phyloP scores from a whole-genome alignment of 2,888 invertebrate genomes.

The Mayetiola destructor region DNA sequence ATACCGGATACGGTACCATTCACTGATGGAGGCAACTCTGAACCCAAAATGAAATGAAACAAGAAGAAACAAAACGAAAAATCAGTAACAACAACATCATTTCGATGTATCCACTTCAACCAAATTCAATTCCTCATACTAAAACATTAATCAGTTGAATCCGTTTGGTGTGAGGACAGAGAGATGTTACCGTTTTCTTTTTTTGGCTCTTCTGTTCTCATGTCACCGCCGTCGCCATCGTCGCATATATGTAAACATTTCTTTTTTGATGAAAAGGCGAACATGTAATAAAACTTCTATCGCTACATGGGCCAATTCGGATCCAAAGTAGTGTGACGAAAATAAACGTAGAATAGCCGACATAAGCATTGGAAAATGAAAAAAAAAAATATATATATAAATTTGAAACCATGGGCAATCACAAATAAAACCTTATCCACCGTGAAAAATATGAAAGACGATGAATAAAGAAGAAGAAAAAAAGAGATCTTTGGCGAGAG shows the following conservation, averaged over 20 bases:
- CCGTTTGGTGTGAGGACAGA: neutral
- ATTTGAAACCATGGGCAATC: neutral
- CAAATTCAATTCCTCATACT: constrained; percentile 12
- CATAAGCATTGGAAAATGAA: neutral
- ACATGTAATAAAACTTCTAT: constrained; percentile 10
- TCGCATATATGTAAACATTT: too few species aligned
- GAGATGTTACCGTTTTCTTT: too few species aligned
- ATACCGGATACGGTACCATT: too few species aligned
- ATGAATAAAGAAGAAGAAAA: neutral
- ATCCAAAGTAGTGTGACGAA: neutral
- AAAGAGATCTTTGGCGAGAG: constrained; percentile 8
- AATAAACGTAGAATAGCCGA: neutral
- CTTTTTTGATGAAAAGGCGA: neutral
- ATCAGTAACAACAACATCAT: constrained; percentile 11
- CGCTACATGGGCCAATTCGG: neutral
- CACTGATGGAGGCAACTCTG: too few species aligned
- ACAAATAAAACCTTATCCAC: neutral
- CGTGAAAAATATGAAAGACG: neutral
- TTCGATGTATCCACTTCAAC: constrained; percentile 8
- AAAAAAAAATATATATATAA: neutral
- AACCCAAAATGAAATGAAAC: neutral
- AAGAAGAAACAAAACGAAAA: constrained; percentile 6
- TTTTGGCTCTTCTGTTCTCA: too few species aligned
- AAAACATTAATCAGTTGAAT: constrained; percentile 5
- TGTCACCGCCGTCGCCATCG: too few species aligned